A percentile compares a stretch with the other conserved stretches of the same genome.
Evolutionary conservation across 2,113 vertebrate genomes (phyloP).

Genomic region (Megaleporinus macrocephalus): DNA sequence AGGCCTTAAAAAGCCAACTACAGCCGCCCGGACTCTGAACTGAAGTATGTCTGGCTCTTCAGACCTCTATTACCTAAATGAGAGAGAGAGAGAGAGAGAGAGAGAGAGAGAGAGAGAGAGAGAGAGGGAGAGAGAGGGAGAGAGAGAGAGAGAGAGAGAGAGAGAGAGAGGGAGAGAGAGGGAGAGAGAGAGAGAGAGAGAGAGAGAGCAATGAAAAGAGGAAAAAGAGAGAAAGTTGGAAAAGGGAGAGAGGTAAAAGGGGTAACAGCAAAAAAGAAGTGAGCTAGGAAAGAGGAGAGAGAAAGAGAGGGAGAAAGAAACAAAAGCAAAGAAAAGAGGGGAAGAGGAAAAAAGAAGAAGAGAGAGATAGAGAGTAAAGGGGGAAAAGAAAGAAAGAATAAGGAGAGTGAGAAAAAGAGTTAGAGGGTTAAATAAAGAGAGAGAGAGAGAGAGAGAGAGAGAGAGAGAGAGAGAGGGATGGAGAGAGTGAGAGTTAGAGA

Average conservation of each 20-base stretch:
- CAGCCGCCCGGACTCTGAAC: slow-evolving; percentile 11
- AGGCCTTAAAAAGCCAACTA: slow-evolving; percentile 33
- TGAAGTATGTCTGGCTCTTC: slow-evolving; percentile 30
- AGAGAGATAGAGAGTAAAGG: neutral
- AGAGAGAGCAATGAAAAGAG: no score
- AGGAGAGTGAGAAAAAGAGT: neutral
- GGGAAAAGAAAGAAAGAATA: neutral
- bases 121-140: neutral
- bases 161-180: neutral
- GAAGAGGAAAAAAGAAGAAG: neutral
- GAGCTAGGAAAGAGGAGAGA: neutral
- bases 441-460: neutral
- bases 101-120: neutral
- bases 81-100: slow-evolving; percentile 32
- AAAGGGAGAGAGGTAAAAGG: neutral
- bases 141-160: neutral
- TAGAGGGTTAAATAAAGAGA: neutral
- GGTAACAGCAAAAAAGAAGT: no score
- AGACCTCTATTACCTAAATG: slow-evolving; percentile 47
- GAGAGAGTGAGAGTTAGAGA: neutral
- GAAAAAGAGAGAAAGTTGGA: no score
- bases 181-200: neutral
- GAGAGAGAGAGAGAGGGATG: neutral
- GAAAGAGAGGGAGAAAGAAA: no score
- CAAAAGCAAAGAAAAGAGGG: no score